Base-by-base conservation (phyloP, 2,797 vertebrate genomes). In the Syngnathus rostellatus region DNA sequence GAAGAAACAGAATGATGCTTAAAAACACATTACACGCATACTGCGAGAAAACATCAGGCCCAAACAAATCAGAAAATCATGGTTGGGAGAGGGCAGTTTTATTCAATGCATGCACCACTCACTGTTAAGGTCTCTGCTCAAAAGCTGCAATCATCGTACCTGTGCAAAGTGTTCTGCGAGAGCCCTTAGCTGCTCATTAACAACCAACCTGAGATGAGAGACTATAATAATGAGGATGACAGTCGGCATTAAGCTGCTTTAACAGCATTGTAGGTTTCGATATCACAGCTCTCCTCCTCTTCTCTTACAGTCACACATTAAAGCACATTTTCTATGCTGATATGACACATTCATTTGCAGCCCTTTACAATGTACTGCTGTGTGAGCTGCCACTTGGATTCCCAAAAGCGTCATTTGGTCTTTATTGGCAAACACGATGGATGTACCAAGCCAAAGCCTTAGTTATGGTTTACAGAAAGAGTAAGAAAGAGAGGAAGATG, bases 121-220 rank as follows among this genome's bases (percentile, higher is more conserved):
- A 73, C 67, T 57, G 62, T 73, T 67, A 72, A 64, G 66, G 62
- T 61, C 23, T 69, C 64, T 14, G 60, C 67, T 76, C 46, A 68
- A 70, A 78, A 71, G 66, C 60, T 53, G 38, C 69, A 38, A 71
- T 74, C 77, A 73, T 83, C 78, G 73, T 83, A 84, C 80, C 82
- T 85, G 74, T 16, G 76, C 76, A 85, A 38, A 64, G 10, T 63
- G 73, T 83, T 81, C 71, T 76, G 71, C 77, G 64, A 71, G 74
- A 80, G 79, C 64, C 74, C 87, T 62, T 81, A 82, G 77, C 81
- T 65, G 69, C 79, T 86, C 77, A 80, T 86, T 85, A 88, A 70
- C 48, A 7, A 77, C 75, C 63, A 70, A 65, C 62, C 53, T 4
- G 68, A 86, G 81, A 86, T 86, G 82, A 87, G 31, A 85, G 77